Base-by-base conservation (phyloP, 2,888 invertebrate genomes). In the Scaptodrosophila latifasciaeformis region DNA sequence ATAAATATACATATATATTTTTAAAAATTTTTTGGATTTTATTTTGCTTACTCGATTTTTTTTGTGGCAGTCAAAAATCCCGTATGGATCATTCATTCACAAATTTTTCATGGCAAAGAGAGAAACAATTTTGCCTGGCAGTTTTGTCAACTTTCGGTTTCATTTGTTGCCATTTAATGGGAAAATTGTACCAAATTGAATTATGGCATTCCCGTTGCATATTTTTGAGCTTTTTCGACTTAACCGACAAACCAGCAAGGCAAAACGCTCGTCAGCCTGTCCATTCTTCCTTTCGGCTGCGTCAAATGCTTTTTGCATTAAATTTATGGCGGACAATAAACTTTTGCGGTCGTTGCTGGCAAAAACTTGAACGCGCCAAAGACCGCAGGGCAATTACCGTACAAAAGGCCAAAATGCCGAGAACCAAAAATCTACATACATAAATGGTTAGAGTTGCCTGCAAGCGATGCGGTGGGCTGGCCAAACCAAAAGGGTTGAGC, bases 271-370 rank as follows among this genome's bases (percentile, higher is more conserved):
- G n/a, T n/a, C n/a, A n/a, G n/a, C n/a, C n/a, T 30, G 45, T 10
- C 24, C 65, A 29, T 44, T n/a, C n/a, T n/a, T 40, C 51, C 21
- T 54, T 44, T 49, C 54, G 48, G 44, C 55, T 61, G 58, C 44
- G 56, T 65, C 75, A 79, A 76, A 79, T 79, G 60, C 50, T 76
- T 68, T n/a, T 67, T 72, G 67, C 80, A 69, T 74, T 67, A 69
- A 76, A 75, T 72, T 76, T 76, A 76, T 79, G 65, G 77, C 67
- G 65, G 52, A 56, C 70, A 69, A 76, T 79, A 79, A 79, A 75
- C 54, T 67, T 66, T 65, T 74, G 80, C 74, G 78, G 78, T 77
- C 48, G 50, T 76, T 49, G 49, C 63, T 67, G 74, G 61, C 66
- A 21, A 56, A 61, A 68, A 63, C 62, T 72, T 72, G 45, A 60